Conservation (phyloP, 2,888 invertebrate species). For the Venusia cambrica region DNA sequence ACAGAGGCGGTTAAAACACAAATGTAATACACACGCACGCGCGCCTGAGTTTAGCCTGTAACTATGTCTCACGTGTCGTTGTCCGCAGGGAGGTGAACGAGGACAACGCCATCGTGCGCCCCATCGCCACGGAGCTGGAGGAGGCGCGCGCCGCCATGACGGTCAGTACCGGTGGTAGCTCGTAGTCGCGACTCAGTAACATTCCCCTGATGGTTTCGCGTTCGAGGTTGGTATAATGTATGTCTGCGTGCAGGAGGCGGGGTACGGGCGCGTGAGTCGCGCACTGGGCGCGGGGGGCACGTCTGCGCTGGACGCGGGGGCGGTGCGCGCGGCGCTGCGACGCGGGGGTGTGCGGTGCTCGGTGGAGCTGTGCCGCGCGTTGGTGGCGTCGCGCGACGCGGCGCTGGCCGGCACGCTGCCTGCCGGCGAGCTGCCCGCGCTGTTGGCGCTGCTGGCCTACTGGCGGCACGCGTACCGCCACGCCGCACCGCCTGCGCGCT, state of each 20-base stretch:
- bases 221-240: neutral
- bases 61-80: neutral
- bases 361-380: slow-evolving; percentile 65
- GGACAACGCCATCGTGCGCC: slow-evolving; percentile 85
- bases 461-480: neutral
- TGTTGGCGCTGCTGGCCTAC: neutral
- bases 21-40: no score
- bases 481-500: no score
- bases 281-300: slow-evolving; percentile 25
- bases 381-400: slow-evolving; percentile 83
- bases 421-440: slow-evolving; percentile 74
- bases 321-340: slow-evolving; percentile 61
- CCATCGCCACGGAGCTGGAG: slow-evolving; percentile 80
- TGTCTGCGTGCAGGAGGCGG: slow-evolving; percentile 31
- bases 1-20: no score
- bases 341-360: slow-evolving; percentile 52
- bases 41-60: no score
- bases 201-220: neutral
- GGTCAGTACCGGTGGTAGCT: neutral
- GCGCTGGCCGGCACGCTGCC: slow-evolving; percentile 84
- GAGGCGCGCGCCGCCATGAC: no score
- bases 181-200: no score
- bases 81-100: slow-evolving; percentile 86
- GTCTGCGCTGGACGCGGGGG: slow-evolving; percentile 32
- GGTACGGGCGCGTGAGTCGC: slow-evolving; percentile 43